Evolutionary conservation across 1,140 invertebrate genomes (phyloP), one percentile per base, ranked within the genome.

Genomic region (Maconellicoccus hirsutus): DNA sequence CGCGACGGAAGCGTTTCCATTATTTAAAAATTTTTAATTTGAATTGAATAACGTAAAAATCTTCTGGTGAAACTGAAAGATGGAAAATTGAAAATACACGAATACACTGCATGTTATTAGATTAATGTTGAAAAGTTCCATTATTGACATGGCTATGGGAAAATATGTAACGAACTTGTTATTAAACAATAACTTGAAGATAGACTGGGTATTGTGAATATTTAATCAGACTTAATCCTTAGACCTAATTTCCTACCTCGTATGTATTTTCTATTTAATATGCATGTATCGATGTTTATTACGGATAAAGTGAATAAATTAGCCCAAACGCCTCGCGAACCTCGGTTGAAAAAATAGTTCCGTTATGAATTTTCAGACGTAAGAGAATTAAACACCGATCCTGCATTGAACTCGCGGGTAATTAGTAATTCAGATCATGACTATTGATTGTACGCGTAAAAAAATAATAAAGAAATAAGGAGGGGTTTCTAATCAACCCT

Each of bases 201-300:
- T 16, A 52, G 42, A 19, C 6, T 16, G 42, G n/a, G n/a, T 52
- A 52, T 52, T 52, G 42, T 52, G 42, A 52, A 52, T 52, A 52
- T 52, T 52, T 52, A 52, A 52, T 52, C 42, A 52, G 16, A 52
- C 42, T 14, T 52, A 52, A 52, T 52, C 42, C 42, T 52, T 52
- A 52, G 6, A 52, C 42, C 42, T 52, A 52, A 52, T 52, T 52
- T 52, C 42, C 42, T 52, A 16, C n/a, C 42, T 52, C 42, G 42
- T 52, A 52, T 16, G 42, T 52, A 19, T 52, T 52, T 16, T 19
- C 42, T 52, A 52, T 52, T 52, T 52, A 52, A 52, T 52, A 52
- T 52, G 42, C 42, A 52, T 16, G 42, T 52, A 52, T 52, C 42
- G 42, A 52, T 52, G 42, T 52, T 52, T 52, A 52, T 52, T 52